Evolutionary conservation across 2,888 invertebrate genomes (phyloP).

Genomic region (Odontomyia ornata): DNA sequence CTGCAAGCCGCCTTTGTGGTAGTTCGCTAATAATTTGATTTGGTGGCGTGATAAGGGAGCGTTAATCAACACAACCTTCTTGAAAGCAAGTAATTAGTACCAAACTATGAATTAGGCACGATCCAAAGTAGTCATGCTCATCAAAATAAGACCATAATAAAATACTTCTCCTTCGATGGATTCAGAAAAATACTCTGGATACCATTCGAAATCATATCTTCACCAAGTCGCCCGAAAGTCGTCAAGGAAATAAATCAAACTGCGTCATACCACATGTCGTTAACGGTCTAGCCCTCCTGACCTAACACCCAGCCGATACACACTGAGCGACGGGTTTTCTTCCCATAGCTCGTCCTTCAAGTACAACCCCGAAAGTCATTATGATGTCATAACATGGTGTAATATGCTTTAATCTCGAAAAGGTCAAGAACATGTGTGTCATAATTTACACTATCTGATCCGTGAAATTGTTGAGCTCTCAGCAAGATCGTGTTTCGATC

Average conservation of each 20-base stretch:
- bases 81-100: no score
- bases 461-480: not conserved
- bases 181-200: no score
- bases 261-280: conserved; percentile 15
- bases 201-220: no score
- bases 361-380: conserved; percentile 20
- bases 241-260: conserved; percentile 25
- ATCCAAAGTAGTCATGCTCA: no score
- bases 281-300: not conserved
- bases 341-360: not conserved
- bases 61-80: no score
- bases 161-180: no score
- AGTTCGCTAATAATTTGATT: no score
- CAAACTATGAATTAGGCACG: no score
- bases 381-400: conserved; percentile 41
- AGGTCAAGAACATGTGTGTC: conserved; percentile 32
- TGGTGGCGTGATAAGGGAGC: no score
- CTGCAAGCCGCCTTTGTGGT: no score
- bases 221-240: not conserved
- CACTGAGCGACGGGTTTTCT: not conserved
- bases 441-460: conserved; percentile 39
- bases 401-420: conserved; percentile 22
- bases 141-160: no score
- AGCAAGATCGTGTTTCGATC: not conserved
- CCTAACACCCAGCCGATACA: not conserved